These are phyloP conservation scores for Amphipoea oculea DNA, from an alignment of 2,888 invertebrate species.

Conservation along the genomic window DNA sequence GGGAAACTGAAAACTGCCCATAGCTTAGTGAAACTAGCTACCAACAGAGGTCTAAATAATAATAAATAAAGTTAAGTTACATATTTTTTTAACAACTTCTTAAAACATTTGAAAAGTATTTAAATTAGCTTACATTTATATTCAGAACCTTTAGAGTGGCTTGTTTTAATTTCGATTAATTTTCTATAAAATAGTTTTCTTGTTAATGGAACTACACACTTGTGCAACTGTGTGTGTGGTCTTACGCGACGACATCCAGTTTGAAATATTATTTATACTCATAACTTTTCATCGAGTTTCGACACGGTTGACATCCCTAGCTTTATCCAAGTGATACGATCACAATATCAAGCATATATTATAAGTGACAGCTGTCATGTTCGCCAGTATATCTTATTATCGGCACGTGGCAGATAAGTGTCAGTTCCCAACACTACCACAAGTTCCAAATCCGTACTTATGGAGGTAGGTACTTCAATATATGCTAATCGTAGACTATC, in stretches of 20 bases:
- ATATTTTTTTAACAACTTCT: not conserved
- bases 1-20: not conserved
- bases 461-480: not conserved
- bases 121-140: not conserved
- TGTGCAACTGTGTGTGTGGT: no score
- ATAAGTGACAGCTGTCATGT: constrained; percentile 1
- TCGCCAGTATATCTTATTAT: no score
- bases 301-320: constrained; percentile 14
- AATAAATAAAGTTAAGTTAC: not conserved
- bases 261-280: not conserved
- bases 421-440: not conserved
- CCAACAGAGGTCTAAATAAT: not conserved
- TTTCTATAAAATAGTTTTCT: not conserved
- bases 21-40: not conserved
- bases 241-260: not conserved
- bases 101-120: not conserved
- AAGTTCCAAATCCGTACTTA: not conserved
- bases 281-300: not conserved
- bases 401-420: constrained; percentile 17
- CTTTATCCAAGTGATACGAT: constrained; percentile 1
- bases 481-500: not conserved
- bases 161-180: not conserved
- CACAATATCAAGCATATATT: not conserved
- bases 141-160: not conserved
- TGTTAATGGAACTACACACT: not conserved